Evolutionary conservation across 2,113 vertebrate species (phyloP).

Genomic region (Urocitellus parryii): DNA sequence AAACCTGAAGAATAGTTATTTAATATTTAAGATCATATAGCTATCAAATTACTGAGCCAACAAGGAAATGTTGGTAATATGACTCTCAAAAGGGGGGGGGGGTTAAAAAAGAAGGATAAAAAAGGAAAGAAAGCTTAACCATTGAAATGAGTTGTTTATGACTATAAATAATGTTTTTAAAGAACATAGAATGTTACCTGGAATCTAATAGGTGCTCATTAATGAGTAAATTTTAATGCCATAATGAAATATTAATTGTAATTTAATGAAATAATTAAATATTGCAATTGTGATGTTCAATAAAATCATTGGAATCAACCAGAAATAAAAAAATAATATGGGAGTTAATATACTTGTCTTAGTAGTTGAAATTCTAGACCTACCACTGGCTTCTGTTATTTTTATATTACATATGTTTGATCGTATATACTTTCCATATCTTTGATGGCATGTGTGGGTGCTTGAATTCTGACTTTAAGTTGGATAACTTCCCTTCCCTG

Average conservation of each 20-base stretch:
- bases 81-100: neutral
- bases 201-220: neutral
- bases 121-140: neutral
- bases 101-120: no score
- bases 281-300: neutral
- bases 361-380: neutral
- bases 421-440: neutral
- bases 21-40: neutral
- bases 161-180: neutral
- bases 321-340: conserved; percentile 42
- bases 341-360: neutral
- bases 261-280: neutral
- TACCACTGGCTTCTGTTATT: neutral
- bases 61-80: neutral
- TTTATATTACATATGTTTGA: neutral
- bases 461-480: conserved; percentile 37
- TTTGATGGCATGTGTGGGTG: neutral
- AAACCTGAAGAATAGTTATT: neutral
- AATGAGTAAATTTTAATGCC: neutral
- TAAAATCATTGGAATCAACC: neutral
- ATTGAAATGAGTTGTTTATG: neutral
- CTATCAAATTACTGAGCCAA: neutral
- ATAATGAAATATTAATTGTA: no score
- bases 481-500: neutral
- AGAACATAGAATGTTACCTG: neutral